Evolutionary conservation across 2,113 vertebrate species (phyloP).

Genomic region (Eulacestoma nigropectus): DNA sequence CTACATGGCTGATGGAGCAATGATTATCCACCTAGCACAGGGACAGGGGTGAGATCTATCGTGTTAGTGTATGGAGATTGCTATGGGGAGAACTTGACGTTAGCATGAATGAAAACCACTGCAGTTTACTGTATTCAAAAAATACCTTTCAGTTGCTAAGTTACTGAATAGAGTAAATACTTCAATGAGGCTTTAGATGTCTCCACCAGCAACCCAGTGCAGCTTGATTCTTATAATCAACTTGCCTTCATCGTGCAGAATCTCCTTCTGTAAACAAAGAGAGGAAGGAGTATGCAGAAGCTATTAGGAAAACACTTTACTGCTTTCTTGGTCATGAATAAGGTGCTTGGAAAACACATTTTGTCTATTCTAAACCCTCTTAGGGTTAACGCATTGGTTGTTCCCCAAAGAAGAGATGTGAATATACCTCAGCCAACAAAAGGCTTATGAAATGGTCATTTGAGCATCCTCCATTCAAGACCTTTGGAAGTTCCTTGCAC

Average conservation of each 20-base stretch:
- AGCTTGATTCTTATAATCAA: background rate
- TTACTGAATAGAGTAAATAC: background rate
- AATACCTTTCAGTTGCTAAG: background rate
- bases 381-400: background rate
- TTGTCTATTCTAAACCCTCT: background rate
- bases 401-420: background rate
- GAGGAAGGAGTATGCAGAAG: background rate
- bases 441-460: background rate
- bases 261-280: background rate
- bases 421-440: background rate
- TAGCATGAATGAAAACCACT: background rate
- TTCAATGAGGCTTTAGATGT: background rate
- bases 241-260: background rate
- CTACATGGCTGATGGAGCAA: background rate
- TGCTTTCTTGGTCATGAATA: background rate
- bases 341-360: background rate
- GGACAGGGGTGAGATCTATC: background rate
- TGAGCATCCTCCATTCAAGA: background rate
- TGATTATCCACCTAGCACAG: background rate
- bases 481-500: background rate
- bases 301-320: background rate
- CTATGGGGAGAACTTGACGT: background rate
- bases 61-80: fast-evolving
- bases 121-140: background rate
- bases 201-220: background rate